Conservation (phyloP, 1,140 invertebrate species). For the Cherax destructor region DNA sequence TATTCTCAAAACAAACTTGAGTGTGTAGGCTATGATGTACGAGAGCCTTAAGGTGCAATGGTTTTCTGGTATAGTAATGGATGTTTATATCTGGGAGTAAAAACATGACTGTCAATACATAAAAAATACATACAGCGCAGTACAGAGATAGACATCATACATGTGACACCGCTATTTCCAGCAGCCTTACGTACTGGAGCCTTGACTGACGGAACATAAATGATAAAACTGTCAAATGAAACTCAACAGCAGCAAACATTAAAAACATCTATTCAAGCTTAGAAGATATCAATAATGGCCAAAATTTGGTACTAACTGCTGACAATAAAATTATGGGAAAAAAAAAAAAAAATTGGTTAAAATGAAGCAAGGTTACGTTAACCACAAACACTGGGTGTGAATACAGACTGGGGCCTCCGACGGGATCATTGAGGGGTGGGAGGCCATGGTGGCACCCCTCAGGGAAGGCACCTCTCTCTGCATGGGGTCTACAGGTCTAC, state of each 20-base stretch:
- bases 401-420: slow-evolving; percentile 37
- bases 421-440: slow-evolving; percentile 44
- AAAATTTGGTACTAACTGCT: background rate
- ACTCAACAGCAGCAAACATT: background rate
- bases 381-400: slow-evolving; percentile 20
- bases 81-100: background rate
- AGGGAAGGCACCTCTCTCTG: slow-evolving; percentile 67
- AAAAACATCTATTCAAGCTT: background rate
- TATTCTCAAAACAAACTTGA: background rate
- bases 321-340: background rate
- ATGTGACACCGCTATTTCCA: background rate
- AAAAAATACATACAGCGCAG: background rate
- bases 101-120: background rate
- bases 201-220: background rate
- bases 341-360: background rate
- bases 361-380: slow-evolving; percentile 13
- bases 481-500: slow-evolving; percentile 53
- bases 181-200: background rate
- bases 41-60: background rate
- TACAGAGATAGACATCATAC: background rate
- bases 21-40: background rate
- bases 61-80: background rate
- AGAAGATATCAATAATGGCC: background rate
- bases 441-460: slow-evolving; percentile 52
- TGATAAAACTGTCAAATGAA: background rate